These are phyloP conservation scores for Chloroceryle inda DNA, from an alignment of 2,797 vertebrate genomes.

Conservation along the genomic window DNA sequence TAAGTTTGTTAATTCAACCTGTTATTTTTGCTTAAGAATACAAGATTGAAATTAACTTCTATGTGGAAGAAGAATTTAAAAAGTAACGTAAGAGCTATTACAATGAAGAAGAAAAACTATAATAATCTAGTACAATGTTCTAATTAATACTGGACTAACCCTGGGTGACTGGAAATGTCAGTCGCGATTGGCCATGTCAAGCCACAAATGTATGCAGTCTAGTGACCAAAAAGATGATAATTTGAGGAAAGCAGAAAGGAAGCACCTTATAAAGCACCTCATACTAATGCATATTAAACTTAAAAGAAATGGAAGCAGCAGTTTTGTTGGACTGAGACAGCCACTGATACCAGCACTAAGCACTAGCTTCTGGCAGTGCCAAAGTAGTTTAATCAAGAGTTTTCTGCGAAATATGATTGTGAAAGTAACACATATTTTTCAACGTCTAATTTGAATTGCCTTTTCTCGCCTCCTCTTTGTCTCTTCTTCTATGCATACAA, in stretches of 20 bases:
- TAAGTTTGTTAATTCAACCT: background rate
- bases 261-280: background rate
- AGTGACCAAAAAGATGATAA: background rate
- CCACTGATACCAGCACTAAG: background rate
- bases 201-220: background rate
- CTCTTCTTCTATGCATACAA: background rate
- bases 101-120: background rate
- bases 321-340: background rate
- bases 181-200: slow-evolving; percentile 14
- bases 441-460: background rate
- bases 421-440: slow-evolving; percentile 31
- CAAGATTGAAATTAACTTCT: background rate
- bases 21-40: background rate
- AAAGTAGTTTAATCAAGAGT: background rate
- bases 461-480: background rate
- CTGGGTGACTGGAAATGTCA: background rate
- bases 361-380: background rate
- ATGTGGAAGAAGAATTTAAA: background rate
- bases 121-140: background rate
- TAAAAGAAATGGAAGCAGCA: background rate
- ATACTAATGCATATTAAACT: background rate
- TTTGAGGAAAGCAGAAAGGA: background rate
- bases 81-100: slow-evolving; percentile 12
- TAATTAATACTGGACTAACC: slow-evolving; percentile 54
- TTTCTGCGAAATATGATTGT: background rate